Conservation (phyloP, 2,797 vertebrate genomes). For the Anomalospiza imberbis region DNA sequence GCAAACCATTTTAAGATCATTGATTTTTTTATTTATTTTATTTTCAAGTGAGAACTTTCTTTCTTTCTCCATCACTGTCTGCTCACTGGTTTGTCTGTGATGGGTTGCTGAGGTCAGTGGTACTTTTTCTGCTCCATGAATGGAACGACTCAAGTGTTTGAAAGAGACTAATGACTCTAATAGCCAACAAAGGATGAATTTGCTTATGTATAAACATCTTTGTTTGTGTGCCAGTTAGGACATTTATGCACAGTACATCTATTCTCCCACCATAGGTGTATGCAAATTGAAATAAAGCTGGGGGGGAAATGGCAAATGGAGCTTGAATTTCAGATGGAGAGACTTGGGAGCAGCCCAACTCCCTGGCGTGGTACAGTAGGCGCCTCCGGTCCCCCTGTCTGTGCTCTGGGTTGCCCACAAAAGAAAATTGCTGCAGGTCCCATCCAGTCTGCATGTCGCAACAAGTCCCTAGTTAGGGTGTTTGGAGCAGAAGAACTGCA, state of each 20-base stretch:
- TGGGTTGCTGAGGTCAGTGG: background rate
- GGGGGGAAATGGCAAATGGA: slow-evolving; percentile 2
- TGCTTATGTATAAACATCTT: slow-evolving; percentile 60
- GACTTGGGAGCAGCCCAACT: slow-evolving; percentile 29
- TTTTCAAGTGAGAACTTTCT: background rate
- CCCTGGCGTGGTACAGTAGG: background rate
- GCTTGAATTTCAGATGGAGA: background rate
- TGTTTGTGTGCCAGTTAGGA: slow-evolving; percentile 43
- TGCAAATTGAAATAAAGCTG: slow-evolving; percentile 37
- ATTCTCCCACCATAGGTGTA: slow-evolving; percentile 48
- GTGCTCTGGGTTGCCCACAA: slow-evolving; percentile 2
- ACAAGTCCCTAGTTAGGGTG: background rate
- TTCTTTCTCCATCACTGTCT: background rate
- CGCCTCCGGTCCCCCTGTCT: background rate
- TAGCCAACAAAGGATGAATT: slow-evolving; percentile 51
- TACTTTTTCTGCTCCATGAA: slow-evolving; percentile 28
- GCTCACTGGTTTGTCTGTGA: background rate
- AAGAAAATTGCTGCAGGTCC: slow-evolving; percentile 36
- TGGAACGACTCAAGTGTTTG: slow-evolving; percentile 36
- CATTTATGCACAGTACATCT: slow-evolving; percentile 6
- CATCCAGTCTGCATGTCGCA: slow-evolving; percentile 1
- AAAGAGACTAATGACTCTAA: slow-evolving; percentile 62
- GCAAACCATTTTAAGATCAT: background rate
- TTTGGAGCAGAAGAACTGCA: background rate
- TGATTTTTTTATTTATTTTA: background rate